Conservation (phyloP, 2,797 vertebrate species). For the Erpetoichthys calabaricus region DNA sequence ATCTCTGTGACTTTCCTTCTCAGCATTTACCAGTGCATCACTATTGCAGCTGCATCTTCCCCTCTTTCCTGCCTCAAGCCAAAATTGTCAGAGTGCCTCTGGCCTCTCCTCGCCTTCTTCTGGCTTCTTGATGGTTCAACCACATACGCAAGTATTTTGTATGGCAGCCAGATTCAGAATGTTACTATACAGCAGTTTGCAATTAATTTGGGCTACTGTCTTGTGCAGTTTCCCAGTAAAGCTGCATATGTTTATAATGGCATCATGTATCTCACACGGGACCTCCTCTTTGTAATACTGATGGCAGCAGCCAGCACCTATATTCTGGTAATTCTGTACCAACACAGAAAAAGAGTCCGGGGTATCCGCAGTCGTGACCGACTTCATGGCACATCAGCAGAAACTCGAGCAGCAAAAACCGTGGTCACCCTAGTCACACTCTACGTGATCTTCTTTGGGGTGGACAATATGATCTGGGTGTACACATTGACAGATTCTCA, state of each 20-base stretch:
- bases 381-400: slow-evolving; percentile 12
- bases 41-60: slow-evolving; percentile 6
- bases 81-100: slow-evolving; percentile 2
- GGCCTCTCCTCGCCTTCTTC: slow-evolving; percentile 14
- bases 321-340: slow-evolving; percentile 17
- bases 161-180: slow-evolving; percentile 12
- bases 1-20: slow-evolving; percentile 22
- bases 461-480: slow-evolving; percentile 25
- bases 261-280: slow-evolving; percentile 13
- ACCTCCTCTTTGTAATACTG: slow-evolving; percentile 17
- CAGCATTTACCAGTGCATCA: slow-evolving; percentile 23
- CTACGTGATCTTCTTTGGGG: slow-evolving; percentile 23
- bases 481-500: slow-evolving; percentile 16
- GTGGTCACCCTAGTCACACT: slow-evolving; percentile 21
- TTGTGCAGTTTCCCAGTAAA: slow-evolving; percentile 18
- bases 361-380: slow-evolving; percentile 1
- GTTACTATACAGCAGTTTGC: slow-evolving; percentile 13
- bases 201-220: slow-evolving; percentile 21
- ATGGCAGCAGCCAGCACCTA: slow-evolving; percentile 20
- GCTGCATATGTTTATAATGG: slow-evolving; percentile 19
- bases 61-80: slow-evolving; percentile 8
- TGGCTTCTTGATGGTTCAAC: slow-evolving; percentile 17
- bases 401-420: slow-evolving; percentile 20
- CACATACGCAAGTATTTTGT: slow-evolving; percentile 11
- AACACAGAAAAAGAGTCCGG: slow-evolving; percentile 17